Conservation (phyloP, 2,888 invertebrate genomes). For the Pelosia muscerda region DNA sequence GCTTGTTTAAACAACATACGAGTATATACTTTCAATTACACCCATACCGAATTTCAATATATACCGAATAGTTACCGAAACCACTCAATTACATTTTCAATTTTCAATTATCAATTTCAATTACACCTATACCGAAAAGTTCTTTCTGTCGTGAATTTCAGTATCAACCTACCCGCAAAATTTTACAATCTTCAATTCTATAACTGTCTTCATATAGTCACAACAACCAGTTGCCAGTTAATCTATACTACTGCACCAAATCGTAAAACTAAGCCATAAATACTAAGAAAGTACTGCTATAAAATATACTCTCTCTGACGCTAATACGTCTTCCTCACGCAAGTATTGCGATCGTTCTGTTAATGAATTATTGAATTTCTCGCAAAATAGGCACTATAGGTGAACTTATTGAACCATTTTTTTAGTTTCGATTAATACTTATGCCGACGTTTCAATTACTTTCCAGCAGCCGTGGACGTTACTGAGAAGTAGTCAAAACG, state of each 20-base stretch:
- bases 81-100: no score
- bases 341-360: background rate
- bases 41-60: no score
- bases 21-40: no score
- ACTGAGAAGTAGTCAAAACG: no score
- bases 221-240: background rate
- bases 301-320: conserved; percentile 4
- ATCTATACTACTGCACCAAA: conserved; percentile 7
- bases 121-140: background rate
- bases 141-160: background rate
- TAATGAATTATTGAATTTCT: background rate
- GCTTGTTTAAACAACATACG: no score
- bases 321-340: conserved; percentile 11
- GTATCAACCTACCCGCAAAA: background rate
- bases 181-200: background rate
- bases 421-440: no score
- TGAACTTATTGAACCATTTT: no score
- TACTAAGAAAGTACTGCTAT: conserved; percentile 5
- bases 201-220: background rate
- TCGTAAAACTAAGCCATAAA: conserved; percentile 11
- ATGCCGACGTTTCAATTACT: no score
- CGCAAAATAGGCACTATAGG: background rate
- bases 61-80: no score
- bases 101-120: no score
- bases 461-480: no score